A percentile compares a stretch with the other conserved stretches of the same genome.
Evolutionary conservation across 2,797 vertebrate genomes (phyloP).

Genomic region (Antennarius maculatus): DNA sequence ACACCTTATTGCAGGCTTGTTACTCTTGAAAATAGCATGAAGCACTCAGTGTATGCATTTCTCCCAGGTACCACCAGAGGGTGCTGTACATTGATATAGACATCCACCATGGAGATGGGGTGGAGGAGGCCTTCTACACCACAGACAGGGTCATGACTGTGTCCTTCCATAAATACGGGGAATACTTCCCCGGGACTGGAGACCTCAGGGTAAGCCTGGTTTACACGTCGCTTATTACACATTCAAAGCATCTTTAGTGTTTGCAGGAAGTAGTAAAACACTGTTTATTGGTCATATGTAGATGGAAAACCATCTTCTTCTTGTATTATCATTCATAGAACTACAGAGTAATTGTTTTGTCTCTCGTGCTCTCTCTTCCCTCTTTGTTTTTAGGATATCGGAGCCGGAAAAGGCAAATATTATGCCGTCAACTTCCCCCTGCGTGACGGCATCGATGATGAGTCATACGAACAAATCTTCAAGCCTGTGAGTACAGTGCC

Average conservation of each 20-base stretch:
- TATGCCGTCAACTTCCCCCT: conserved; percentile 95
- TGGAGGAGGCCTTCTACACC: conserved; percentile 95
- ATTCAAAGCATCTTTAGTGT: neutral
- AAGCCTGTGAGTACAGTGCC: conserved; percentile 85
- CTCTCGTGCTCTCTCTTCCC: neutral
- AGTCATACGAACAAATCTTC: conserved; percentile 92
- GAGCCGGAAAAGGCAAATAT: conserved; percentile 94
- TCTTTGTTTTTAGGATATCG: conserved; percentile 85
- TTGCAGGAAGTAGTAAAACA: neutral
- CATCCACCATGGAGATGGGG: conserved; percentile 93
- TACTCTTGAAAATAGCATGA: neutral
- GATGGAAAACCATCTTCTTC: too few species aligned
- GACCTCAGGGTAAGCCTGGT: conserved; percentile 87
- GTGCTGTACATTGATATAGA: conserved; percentile 94
- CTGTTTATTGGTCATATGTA: too few species aligned
- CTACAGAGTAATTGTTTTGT: neutral
- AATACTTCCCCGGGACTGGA: conserved; percentile 93
- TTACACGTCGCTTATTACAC: neutral
- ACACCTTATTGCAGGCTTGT: too few species aligned
- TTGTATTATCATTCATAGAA: too few species aligned
- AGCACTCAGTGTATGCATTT: neutral
- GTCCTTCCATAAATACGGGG: conserved; percentile 94
- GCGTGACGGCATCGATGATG: conserved; percentile 92
- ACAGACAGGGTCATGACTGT: conserved; percentile 94
- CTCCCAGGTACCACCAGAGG: conserved; percentile 91